These are phyloP conservation scores for Polietes domitor DNA, from an alignment of 2,888 invertebrate species.

Conservation along the genomic window DNA sequence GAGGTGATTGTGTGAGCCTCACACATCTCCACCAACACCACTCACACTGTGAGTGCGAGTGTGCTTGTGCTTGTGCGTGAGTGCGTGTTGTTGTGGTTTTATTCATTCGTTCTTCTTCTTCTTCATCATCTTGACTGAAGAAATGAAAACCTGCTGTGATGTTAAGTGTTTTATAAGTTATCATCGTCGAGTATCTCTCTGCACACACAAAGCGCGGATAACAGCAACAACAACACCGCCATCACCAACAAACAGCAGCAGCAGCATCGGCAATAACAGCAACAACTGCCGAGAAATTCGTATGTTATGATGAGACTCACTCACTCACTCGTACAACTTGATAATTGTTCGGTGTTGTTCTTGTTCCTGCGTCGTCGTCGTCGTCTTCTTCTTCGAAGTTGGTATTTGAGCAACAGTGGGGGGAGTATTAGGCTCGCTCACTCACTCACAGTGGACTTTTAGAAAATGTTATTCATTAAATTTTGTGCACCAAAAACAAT, in stretches of 20 bases:
- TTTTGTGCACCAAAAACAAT: neutral
- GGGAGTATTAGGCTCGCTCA: too few species aligned
- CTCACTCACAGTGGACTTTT: too few species aligned
- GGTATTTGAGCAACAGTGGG: constrained; percentile 16
- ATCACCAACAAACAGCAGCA: neutral
- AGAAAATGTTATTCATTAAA: too few species aligned
- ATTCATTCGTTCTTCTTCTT: neutral
- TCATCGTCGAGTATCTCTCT: constrained; percentile 39
- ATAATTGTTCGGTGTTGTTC: constrained; percentile 16
- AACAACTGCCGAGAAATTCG: constrained; percentile 7
- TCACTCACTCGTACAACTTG: constrained; percentile 5
- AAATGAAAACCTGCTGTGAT: constrained; percentile 60
- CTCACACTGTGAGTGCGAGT: neutral
- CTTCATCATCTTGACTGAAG: constrained; percentile 8
- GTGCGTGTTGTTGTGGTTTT: neutral
- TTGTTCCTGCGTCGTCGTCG: neutral
- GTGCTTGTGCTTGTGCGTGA: neutral
- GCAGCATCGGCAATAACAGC: neutral
- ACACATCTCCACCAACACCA: too few species aligned
- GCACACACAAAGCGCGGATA: neutral
- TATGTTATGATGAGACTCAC: constrained; percentile 6
- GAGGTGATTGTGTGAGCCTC: too few species aligned
- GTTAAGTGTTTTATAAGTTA: constrained; percentile 54
- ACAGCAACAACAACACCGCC: neutral
- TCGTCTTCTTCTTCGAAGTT: neutral